Conservation (phyloP, 2,888 invertebrate species). For the Ptychoptera contaminata region DNA sequence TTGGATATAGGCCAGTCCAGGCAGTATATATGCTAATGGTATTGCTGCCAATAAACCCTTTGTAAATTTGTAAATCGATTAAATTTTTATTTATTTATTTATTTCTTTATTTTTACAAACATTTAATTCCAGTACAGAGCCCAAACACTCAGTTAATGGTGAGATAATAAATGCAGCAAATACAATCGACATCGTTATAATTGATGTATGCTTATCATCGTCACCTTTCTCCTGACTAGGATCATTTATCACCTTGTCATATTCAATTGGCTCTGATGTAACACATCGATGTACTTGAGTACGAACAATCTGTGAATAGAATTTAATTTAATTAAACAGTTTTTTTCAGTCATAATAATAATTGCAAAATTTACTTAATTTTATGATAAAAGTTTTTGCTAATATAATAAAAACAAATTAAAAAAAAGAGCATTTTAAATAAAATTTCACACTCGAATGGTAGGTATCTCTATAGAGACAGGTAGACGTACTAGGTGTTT, state of each 20-base stretch:
- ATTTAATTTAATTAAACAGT: no score
- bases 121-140: constrained; percentile 67
- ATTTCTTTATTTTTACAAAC: constrained; percentile 35
- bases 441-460: no score
- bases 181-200: constrained; percentile 43
- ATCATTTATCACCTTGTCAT: constrained; percentile 26
- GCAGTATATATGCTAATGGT: constrained; percentile 67
- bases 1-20: constrained; percentile 61
- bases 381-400: no score
- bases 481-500: no score
- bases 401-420: no score
- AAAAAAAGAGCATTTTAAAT: no score
- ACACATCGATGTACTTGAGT: constrained; percentile 28
- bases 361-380: no score
- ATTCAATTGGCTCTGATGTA: constrained; percentile 24
- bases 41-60: constrained; percentile 70
- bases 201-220: constrained; percentile 26
- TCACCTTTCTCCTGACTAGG: constrained; percentile 26
- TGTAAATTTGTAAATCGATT: background rate
- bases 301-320: constrained; percentile 23
- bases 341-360: no score
- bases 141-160: constrained; percentile 68
- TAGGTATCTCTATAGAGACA: no score
- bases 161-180: constrained; percentile 54
- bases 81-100: background rate